Evolutionary conservation across 2,888 invertebrate genomes (phyloP), one percentile per base, ranked within the genome.

Genomic region (Escarpia spicata): DNA sequence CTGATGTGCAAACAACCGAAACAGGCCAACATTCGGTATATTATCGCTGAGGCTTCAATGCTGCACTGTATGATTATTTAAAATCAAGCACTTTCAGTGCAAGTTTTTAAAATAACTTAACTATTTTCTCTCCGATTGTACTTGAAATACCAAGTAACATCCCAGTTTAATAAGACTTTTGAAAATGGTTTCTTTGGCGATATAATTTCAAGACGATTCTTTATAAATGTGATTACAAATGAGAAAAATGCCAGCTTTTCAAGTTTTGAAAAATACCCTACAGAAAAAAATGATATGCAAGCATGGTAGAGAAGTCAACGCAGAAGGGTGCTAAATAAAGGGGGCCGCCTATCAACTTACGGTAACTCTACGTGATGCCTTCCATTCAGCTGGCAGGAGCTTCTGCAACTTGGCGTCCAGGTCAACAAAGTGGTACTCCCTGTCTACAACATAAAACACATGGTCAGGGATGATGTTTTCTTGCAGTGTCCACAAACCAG

Each of bases 341-440:
- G 15, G 75, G 75, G 26, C 19, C 19, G 75, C 26, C 75, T 75
- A 75, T 75, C n/a, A 75, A 75, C 75, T 75, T 75, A 75, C 75
- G n/a, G 75, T 75, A 6, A 75, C 75, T 75, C 75, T 19, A 26
- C 75, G 75, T 15, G 75, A 75, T 2, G 91, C 45, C 43, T 93
- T 94, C 99, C 99, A 99, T 97, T 98, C 98, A 97, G 99, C 99
- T 96, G 99, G 98, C 95, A 98, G 98, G 97, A 99, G 98, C 97
- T 99, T 99, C 96, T 98, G 98, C 96, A 99, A 97, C 97, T 99
- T 99, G 97, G 98, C 98, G 97, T 99, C 99, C 96, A 98, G 98
- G 97, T 99, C 98, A 97, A 98, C 98, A 97, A 99, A 99, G 96
- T 99, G 97, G 97, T 98, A 99, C 97, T 99, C 99, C 97, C 98